Conservation (phyloP, 1,140 invertebrate species). For the Drosophila ambigua region DNA sequence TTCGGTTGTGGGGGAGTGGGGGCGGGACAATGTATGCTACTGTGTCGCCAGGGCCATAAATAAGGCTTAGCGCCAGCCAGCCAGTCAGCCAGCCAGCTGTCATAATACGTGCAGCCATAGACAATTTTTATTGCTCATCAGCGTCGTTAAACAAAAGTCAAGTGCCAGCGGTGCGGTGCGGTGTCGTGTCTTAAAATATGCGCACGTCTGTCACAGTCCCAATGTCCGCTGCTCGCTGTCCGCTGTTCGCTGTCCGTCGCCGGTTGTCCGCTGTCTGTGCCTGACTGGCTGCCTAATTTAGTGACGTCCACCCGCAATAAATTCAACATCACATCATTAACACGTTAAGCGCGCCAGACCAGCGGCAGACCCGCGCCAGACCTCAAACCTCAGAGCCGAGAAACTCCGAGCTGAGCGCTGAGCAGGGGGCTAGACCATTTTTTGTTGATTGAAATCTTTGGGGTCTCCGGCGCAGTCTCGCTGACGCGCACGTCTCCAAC, state of each 20-base stretch:
- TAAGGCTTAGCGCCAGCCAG: slow-evolving; percentile 60
- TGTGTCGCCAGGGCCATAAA: slow-evolving; percentile 65
- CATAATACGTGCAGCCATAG: slow-evolving; percentile 67
- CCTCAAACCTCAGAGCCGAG: background rate
- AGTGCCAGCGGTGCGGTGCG: slow-evolving; percentile 18
- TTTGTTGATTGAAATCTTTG: slow-evolving; percentile 75
- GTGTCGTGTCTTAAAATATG: slow-evolving; percentile 53
- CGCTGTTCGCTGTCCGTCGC: slow-evolving; percentile 4
- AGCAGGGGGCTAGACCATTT: slow-evolving; percentile 57
- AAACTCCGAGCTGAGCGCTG: background rate
- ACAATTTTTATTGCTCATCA: slow-evolving; percentile 75
- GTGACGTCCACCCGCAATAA: slow-evolving; percentile 77
- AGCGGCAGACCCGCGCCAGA: no score
- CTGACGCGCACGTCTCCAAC: slow-evolving; percentile 58
- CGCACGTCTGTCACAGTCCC: slow-evolving; percentile 32
- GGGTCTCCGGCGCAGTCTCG: slow-evolving; percentile 8
- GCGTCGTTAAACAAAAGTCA: slow-evolving; percentile 66
- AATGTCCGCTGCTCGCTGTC: background rate
- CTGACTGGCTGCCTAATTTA: slow-evolving; percentile 63
- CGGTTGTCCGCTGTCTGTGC: slow-evolving; percentile 16
- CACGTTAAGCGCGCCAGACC: slow-evolving; percentile 65
- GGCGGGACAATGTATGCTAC: slow-evolving; percentile 51
- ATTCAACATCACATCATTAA: slow-evolving; percentile 77
- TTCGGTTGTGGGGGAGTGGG: background rate
- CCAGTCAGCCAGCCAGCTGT: slow-evolving; percentile 27